Evolutionary conservation across 2,888 invertebrate genomes (phyloP).

Genomic region (Arctia plantaginis): DNA sequence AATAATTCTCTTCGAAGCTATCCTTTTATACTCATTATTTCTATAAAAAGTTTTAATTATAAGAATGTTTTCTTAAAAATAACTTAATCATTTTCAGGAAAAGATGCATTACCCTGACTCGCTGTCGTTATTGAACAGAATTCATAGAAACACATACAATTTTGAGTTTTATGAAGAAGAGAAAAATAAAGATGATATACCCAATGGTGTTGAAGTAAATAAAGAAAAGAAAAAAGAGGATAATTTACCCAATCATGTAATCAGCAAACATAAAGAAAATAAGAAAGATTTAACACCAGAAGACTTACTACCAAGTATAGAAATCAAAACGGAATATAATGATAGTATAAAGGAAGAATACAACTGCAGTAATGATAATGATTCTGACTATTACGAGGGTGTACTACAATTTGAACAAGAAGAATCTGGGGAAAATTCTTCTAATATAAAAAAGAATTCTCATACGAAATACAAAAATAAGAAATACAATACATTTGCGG

Average conservation of each 20-base stretch:
- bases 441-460: neutral
- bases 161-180: slow-evolving; percentile 17
- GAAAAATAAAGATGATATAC: neutral
- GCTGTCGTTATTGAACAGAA: slow-evolving; percentile 26
- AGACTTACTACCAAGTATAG: slow-evolving; percentile 21
- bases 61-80: neutral
- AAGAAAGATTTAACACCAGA: neutral
- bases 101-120: slow-evolving; percentile 5
- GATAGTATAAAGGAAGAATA: slow-evolving; percentile 34
- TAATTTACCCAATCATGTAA: neutral
- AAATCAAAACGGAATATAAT: slow-evolving; percentile 33
- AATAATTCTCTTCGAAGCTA: too few relatives aligned
- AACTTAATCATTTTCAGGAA: slow-evolving; percentile 23
- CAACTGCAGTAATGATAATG: slow-evolving; percentile 15
- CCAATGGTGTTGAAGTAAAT: neutral
- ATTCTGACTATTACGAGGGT: slow-evolving; percentile 23
- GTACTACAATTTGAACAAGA: slow-evolving; percentile 24
- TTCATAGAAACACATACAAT: slow-evolving; percentile 19
- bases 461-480: neutral
- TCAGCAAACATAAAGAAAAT: neutral
- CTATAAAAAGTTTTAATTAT: too few relatives aligned
- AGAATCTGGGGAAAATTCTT: neutral
- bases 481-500: slow-evolving; percentile 24
- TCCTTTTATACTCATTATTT: too few relatives aligned
- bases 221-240: neutral